Evolutionary conservation across 2,888 invertebrate genomes (phyloP), one percentile per base, ranked within the genome.

Genomic region (Amiota mariae): DNA sequence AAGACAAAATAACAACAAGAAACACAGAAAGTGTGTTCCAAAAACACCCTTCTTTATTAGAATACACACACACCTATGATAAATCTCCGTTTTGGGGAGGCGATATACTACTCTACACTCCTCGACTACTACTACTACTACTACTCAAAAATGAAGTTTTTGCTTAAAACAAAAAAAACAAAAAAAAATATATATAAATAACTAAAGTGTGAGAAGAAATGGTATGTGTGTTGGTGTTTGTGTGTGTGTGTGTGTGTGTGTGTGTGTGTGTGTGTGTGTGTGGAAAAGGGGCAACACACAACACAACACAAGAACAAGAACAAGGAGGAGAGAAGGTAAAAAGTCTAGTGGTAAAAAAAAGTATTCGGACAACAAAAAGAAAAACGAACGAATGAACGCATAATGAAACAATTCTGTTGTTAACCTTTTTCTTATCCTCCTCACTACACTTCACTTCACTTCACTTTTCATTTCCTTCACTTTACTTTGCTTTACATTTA

Each of bases 331-430:
- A 72, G 75, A 74, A 76, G 80, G 80, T 77, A 76, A 56, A 4
- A n/a, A 57, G n/a, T 67, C 78, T 54, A 54, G 2, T 36, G 54
- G 10, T n/a, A 54, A 54, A 59, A 18, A 20, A 1, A 15, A 59
- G 59, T 20, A 15, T 11, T 20, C 59, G 54, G 13, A 54, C 54
- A 15, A 54, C 54, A n/a, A 66, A 48, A 49, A 54, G 13, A 36
- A 36, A 36, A 24, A 24, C 24, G 2, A 24, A 36, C 6, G 36
- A 36, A 36, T 6, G 36, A 68, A 68, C 67, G 67, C 67, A 68
- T 68, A 68, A 68, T 68, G 80, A 82, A 84, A 82, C 82, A 82
- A 82, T 82, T 85, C 83, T 81, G 84, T 81, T 85, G 82, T 85
- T 85, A 83, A 83, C 83, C 85, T 84, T 84, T 82, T 82, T 80